phyloP scores from a whole-genome alignment of 30 jellyfish, hydroid and myxozoan species.

The Chrysaora quinquecirrha region DNA sequence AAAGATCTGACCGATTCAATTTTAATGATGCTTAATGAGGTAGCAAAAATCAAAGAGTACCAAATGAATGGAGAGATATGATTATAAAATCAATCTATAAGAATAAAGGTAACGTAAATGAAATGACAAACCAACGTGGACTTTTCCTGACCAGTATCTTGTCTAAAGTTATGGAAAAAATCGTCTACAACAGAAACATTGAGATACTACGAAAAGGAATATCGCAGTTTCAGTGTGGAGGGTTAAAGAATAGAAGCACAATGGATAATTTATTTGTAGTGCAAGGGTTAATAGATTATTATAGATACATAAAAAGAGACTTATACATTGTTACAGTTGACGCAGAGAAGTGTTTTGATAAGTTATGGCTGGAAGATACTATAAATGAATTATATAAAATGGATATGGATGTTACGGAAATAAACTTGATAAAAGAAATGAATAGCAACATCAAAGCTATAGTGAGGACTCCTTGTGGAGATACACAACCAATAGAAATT shows the following conservation, averaged over 20 bases:
- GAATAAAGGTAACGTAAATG: no score
- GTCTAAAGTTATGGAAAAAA: constrained; percentile 17
- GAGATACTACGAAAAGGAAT: no score
- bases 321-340: no score
- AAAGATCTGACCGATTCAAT: constrained; percentile 12
- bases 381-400: no score
- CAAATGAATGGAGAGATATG: constrained; percentile 30
- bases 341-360: no score
- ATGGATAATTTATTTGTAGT: constrained; percentile 37
- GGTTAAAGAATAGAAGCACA: constrained; percentile 13
- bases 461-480: not conserved
- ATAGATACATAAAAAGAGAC: no score
- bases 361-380: no score
- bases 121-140: constrained; percentile 35
- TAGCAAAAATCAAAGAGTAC: not conserved
- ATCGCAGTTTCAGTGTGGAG: constrained; percentile 32
- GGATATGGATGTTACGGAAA: no score
- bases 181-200: constrained; percentile 20
- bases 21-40: not conserved
- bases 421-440: not conserved
- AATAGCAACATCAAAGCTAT: not conserved
- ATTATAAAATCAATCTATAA: no score
- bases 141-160: constrained; percentile 26
- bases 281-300: no score
- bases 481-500: not conserved